Conservation (phyloP, 1,140 invertebrate genomes). For the Pseudomyrmex sp. region DNA sequence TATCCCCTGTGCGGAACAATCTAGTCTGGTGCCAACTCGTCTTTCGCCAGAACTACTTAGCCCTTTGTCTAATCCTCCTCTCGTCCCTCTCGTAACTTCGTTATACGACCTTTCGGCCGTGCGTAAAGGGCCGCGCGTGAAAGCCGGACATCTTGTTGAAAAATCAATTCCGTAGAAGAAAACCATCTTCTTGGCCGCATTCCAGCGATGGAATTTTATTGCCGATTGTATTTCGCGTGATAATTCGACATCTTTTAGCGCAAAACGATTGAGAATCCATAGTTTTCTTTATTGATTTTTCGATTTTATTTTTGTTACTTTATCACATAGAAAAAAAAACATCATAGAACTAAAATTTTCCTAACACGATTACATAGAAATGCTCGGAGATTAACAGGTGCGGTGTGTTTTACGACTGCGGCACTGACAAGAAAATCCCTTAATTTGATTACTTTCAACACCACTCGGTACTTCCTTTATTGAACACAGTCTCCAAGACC, state of each 20-base stretch:
- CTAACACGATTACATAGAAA: background rate
- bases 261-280: background rate
- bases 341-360: background rate
- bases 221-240: background rate
- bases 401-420: constrained; percentile 3
- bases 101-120: constrained; percentile 68
- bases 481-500: constrained; percentile 38
- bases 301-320: background rate
- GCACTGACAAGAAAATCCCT: constrained; percentile 46
- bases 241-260: background rate
- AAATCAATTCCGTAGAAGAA: constrained; percentile 60
- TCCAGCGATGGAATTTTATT: background rate
- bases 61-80: constrained; percentile 72
- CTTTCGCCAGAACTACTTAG: constrained; percentile 72
- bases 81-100: constrained; percentile 66
- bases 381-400: background rate
- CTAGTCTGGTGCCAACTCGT: constrained; percentile 68
- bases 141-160: constrained; percentile 51
- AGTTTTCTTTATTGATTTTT: background rate
- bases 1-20: constrained; percentile 65
- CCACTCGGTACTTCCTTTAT: constrained; percentile 22
- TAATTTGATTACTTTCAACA: constrained; percentile 62
- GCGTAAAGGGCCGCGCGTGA: constrained; percentile 42
- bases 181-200: background rate
- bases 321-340: background rate